A percentile compares a stretch with the other conserved stretches of the same genome.
phyloP scores from a whole-genome alignment of 1,140 invertebrate genomes.

The Pygmarrhopalites habei region DNA sequence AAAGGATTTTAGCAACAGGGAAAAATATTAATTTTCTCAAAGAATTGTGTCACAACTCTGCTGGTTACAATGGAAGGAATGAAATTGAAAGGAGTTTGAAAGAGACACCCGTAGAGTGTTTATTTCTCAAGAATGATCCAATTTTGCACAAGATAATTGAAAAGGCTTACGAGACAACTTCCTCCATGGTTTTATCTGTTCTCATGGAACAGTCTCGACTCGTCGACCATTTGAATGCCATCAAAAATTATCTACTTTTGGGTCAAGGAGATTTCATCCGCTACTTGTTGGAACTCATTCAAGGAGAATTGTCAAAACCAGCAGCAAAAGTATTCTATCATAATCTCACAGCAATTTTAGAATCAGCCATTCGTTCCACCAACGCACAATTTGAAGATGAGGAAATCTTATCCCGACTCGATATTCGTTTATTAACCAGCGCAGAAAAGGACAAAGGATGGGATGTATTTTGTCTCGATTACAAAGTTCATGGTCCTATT shows the following conservation, averaged over 20 bases:
- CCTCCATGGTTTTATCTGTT: constrained; percentile 74
- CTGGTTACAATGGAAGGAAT: constrained; percentile 60
- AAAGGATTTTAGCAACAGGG: constrained; percentile 80
- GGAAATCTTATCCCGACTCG: constrained; percentile 78
- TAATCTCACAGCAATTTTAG: constrained; percentile 79
- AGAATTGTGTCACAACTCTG: constrained; percentile 77
- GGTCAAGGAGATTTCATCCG: constrained; percentile 94
- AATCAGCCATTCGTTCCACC: constrained; percentile 85
- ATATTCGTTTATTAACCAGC: constrained; percentile 71
- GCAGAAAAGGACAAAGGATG: constrained; percentile 82
- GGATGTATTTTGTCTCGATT: constrained; percentile 92
- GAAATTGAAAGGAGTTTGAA: constrained; percentile 48
- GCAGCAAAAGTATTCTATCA: constrained; percentile 79
- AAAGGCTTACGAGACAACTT: constrained; percentile 76
- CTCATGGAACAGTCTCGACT: constrained; percentile 80
- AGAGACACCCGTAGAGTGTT: constrained; percentile 51
- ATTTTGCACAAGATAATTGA: constrained; percentile 72
- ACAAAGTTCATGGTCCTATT: constrained; percentile 86
- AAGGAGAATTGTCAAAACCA: constrained; percentile 83
- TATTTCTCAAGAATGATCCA: constrained; percentile 64
- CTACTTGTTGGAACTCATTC: constrained; percentile 81
- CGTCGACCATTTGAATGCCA: constrained; percentile 81
- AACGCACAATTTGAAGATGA: constrained; percentile 89
- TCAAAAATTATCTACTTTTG: constrained; percentile 80
- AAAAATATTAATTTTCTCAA: constrained; percentile 92